Evolutionary conservation across 2,113 vertebrate species (phyloP).

Genomic region (Vicugna pacos): DNA sequence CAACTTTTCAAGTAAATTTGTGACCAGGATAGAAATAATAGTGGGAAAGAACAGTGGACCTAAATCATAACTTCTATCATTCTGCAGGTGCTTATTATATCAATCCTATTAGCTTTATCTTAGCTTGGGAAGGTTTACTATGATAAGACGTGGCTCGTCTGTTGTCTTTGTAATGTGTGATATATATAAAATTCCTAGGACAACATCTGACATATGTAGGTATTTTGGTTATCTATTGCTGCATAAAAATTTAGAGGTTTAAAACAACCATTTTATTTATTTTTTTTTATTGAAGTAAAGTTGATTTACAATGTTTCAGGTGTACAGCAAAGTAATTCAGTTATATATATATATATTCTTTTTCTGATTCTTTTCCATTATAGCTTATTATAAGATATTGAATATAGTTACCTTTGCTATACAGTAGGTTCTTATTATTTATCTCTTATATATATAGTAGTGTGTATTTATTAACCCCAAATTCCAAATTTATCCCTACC

Average conservation of each 20-base stretch:
- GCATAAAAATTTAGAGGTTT: not conserved
- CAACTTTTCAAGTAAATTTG: not conserved
- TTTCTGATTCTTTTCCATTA: too few species aligned
- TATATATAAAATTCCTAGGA: not conserved
- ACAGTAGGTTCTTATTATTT: too few species aligned
- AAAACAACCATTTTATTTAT: not conserved
- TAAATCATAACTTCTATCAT: not conserved
- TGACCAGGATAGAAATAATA: not conserved
- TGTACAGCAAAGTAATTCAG: too few species aligned
- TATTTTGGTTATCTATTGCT: not conserved
- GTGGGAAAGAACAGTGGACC: not conserved
- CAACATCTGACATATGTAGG: not conserved
- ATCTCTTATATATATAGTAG: too few species aligned
- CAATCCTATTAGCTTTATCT: not conserved
- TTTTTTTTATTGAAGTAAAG: too few species aligned
- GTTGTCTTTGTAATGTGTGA: not conserved
- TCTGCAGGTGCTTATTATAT: not conserved
- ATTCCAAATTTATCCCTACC: too few species aligned
- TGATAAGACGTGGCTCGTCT: not conserved
- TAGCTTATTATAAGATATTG: too few species aligned
- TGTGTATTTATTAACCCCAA: too few species aligned
- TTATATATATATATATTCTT: too few species aligned
- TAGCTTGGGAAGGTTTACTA: not conserved
- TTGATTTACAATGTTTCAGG: too few species aligned
- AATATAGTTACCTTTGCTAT: too few species aligned